Percentiles rank a stretch among this genome's conserved stretches.
Conservation (phyloP, 2,113 vertebrate species). For the Malurus cyaneus region DNA sequence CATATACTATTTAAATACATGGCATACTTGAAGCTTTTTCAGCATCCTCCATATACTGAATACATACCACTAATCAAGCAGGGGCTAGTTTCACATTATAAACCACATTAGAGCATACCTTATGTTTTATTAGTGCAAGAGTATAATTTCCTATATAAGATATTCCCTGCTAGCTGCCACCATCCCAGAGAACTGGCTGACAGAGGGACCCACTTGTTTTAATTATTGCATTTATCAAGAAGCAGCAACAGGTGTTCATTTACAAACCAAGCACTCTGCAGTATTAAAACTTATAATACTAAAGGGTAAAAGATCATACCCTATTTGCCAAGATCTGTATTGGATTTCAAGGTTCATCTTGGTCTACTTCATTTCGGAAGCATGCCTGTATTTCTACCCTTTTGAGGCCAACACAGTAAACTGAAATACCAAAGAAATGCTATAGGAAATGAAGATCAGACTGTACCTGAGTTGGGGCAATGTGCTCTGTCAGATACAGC, state of each 20-base stretch:
- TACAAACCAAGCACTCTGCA: neutral
- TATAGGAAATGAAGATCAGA: neutral
- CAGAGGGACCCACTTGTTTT: neutral
- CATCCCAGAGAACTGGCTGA: neutral
- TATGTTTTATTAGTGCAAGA: neutral
- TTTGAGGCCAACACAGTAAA: neutral
- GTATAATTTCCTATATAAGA: neutral
- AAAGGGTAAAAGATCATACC: neutral
- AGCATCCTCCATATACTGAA: neutral
- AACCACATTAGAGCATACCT: neutral
- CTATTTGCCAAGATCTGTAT: neutral
- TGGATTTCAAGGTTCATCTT: neutral
- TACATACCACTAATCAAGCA: neutral
- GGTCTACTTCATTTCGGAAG: neutral
- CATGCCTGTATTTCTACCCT: neutral
- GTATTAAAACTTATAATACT: neutral
- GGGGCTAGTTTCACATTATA: neutral
- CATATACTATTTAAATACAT: neutral
- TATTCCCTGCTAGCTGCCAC: neutral
- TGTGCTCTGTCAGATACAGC: neutral
- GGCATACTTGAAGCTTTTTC: neutral
- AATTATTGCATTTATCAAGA: neutral
- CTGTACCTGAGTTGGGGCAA: neutral
- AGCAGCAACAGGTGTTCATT: neutral
- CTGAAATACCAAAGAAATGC: neutral